Base-by-base conservation (phyloP, 2,113 vertebrate genomes). In the Pangasianodon hypophthalmus region DNA sequence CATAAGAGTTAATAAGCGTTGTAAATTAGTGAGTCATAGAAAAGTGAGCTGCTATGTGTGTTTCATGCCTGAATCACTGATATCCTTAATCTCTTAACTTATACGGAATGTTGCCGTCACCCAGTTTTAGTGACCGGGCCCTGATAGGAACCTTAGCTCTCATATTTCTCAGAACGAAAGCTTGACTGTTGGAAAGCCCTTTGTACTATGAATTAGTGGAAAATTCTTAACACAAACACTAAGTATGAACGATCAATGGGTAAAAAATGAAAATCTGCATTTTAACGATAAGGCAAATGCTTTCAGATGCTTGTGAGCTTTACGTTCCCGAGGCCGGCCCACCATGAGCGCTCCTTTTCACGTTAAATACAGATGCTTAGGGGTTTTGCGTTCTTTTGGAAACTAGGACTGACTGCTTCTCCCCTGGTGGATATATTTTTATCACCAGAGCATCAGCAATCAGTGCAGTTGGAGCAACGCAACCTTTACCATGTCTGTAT, bases 361-460 rank as follows among this genome's bases (percentile, higher is more conserved):
- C 95, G 94, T 94, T 97, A 96, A 97, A 97, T 96, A 97, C 96
- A 96, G 95, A 96, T 96, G 88, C 87, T 24, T 94, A 92, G 94
- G 86, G 92, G 91, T 85, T 56, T 73, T 83, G 92, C 94, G 89
- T 91, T 92, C 73, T 67, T 16, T 44, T 75, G 29, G 18, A 84
- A 71, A 88, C 87, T 77, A 79, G 89, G 67, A 58, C 85, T 90
- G 81, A 89, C 85, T 88, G 88, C 88, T 89, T 90, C 90, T 92
- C 82, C 21, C 60, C 71, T 88, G 77, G 80, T 44, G 37, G 19
- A 54, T 37, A 5, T 46, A 14, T 16, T 44, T 48, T 64, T 3
- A 32, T 46, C 41, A 26, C 41, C 29, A 90, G 91, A 92, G 89
- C 75, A 84, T 90, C 26, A 84, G 29, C 87, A 90, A 81, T 91